These are phyloP conservation scores for Gastracanthus pulcherrimus DNA, from an alignment of 2,888 invertebrate genomes.

Conservation along the genomic window DNA sequence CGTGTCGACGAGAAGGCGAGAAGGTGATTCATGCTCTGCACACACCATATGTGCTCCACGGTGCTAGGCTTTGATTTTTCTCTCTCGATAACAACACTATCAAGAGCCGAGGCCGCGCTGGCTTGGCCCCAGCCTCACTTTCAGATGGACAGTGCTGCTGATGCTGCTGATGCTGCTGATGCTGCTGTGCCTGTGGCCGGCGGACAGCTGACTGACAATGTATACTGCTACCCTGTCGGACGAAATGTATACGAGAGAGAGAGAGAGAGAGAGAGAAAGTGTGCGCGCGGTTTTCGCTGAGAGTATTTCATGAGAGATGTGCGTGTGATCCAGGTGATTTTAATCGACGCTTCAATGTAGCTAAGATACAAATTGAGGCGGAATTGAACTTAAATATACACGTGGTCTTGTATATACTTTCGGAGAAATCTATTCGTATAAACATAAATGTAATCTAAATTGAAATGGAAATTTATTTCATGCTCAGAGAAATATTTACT, in stretches of 20 bases:
- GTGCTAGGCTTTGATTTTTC: slow-evolving; percentile 19
- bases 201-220: neutral
- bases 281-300: no score
- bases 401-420: no score
- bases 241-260: neutral
- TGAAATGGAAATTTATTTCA: no score
- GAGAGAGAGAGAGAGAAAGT: neutral
- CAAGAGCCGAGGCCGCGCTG: neutral
- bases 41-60: neutral
- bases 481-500: no score
- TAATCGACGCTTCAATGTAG: no score
- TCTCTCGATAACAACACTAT: slow-evolving; percentile 18
- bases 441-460: no score
- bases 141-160: no score
- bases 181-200: neutral
- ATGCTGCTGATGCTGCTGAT: neutral
- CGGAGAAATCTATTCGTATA: no score
- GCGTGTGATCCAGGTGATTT: no score
- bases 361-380: no score
- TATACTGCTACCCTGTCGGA: neutral
- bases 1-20: slow-evolving; percentile 29
- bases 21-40: slow-evolving; percentile 42
- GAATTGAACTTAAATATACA: no score
- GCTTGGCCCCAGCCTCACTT: no score
- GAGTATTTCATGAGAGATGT: neutral